Evolutionary conservation across 2,113 vertebrate species (phyloP).

Genomic region (Aphelocoma coerulescens): DNA sequence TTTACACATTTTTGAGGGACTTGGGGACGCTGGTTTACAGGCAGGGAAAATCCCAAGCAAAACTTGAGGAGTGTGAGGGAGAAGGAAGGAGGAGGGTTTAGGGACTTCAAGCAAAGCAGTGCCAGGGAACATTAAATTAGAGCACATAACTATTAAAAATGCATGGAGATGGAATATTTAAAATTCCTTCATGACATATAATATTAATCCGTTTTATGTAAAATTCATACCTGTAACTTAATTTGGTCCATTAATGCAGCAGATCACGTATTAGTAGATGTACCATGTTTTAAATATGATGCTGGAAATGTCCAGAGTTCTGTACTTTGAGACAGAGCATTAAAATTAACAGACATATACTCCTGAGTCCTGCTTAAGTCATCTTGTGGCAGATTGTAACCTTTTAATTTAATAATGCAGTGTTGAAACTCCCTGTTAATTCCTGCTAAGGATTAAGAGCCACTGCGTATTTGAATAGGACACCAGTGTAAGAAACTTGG

Average conservation of each 20-base stretch:
- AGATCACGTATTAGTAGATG: slow-evolving; percentile 60
- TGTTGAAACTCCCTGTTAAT: slow-evolving; percentile 27
- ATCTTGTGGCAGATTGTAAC: slow-evolving; percentile 32
- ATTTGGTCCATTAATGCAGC: slow-evolving; percentile 68
- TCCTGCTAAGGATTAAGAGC: not conserved
- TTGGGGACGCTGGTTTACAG: not conserved
- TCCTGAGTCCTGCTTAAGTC: slow-evolving; percentile 26
- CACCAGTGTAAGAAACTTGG: not conserved
- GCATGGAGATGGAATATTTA: slow-evolving; percentile 68
- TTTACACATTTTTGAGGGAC: not conserved
- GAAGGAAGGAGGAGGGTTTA: not conserved
- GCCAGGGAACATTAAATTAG: slow-evolving; percentile 65
- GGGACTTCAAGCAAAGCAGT: slow-evolving; percentile 20
- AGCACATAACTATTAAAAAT: slow-evolving; percentile 73
- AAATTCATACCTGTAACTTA: slow-evolving; percentile 80
- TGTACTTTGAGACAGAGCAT: slow-evolving; percentile 42
- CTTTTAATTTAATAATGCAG: slow-evolving; percentile 60
- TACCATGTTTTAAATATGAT: slow-evolving; percentile 64
- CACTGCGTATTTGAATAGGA: not conserved
- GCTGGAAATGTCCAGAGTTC: slow-evolving; percentile 38
- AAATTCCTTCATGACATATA: slow-evolving; percentile 73
- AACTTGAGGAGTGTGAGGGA: not conserved
- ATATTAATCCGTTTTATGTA: slow-evolving; percentile 77
- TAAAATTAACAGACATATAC: slow-evolving; percentile 59
- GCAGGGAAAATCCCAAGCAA: not conserved